Conservation (phyloP, 1,140 invertebrate species). For the Teleogryllus occipitalis region DNA sequence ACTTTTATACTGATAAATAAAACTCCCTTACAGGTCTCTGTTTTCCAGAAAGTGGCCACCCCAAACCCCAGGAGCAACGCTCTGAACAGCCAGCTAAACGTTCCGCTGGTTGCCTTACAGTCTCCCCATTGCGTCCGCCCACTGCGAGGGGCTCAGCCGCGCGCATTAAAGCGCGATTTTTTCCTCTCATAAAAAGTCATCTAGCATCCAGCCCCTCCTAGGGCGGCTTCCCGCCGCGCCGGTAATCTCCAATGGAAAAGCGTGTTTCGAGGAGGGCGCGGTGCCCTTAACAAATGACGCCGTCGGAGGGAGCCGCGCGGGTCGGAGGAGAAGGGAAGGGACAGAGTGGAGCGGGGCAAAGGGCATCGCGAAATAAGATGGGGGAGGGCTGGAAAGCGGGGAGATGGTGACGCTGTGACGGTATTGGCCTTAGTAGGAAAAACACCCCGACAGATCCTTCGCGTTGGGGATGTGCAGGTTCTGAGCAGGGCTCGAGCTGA, state of each 20-base stretch:
- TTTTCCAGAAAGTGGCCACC: too few relatives aligned
- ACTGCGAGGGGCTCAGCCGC: background rate
- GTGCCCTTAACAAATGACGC: background rate
- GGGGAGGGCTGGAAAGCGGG: background rate
- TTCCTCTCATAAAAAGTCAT: background rate
- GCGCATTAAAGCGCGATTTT: background rate
- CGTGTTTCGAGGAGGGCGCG: background rate
- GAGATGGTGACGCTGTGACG: too few relatives aligned
- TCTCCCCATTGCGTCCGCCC: background rate
- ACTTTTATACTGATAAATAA: too few relatives aligned
- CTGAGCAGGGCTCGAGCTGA: too few relatives aligned
- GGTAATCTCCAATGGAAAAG: background rate
- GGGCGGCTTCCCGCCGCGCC: too few relatives aligned
- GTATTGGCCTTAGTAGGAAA: too few relatives aligned
- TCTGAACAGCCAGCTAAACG: too few relatives aligned
- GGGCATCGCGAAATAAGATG: background rate
- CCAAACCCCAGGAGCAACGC: too few relatives aligned
- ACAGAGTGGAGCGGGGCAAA: background rate
- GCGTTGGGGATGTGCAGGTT: too few relatives aligned
- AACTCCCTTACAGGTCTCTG: too few relatives aligned
- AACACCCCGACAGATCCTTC: too few relatives aligned
- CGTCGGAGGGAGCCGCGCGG: too few relatives aligned
- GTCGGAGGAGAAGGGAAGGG: background rate
- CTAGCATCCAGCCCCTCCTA: background rate
- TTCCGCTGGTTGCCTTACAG: background rate